Evolutionary conservation across 2,888 invertebrate species (phyloP), one percentile per base, ranked within the genome.

Genomic region (Athripsodes cinereus): DNA sequence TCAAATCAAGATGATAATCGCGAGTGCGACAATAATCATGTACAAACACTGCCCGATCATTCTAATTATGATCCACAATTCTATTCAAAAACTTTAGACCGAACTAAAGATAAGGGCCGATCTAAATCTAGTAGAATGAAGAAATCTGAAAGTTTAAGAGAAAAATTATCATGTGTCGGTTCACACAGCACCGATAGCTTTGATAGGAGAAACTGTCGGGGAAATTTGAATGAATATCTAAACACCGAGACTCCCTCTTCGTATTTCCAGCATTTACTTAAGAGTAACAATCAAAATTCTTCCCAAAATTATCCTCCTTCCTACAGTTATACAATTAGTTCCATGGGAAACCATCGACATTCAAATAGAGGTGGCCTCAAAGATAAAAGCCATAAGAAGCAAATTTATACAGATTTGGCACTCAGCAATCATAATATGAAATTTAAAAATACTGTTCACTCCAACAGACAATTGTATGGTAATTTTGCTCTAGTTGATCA

Each of bases 381-480:
- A 47, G 60, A 58, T 20, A 78, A 71, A 66, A 54, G 52, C 2
- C 75, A 76, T 70, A 79, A 78, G 72, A 78, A 77, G 66, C 69
- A 79, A 72, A 78, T 79, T 53, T 79, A 79, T 66, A 79, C 79
- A 64, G 79, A 79, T 67, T 70, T 79, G 74, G 79, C 79, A 35
- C 72, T 79, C 74, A 78, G 77, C 68, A 79, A 79, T 69, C 79
- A 79, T 73, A 79, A 79, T 71, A 70, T 79, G 72, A 79, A 79
- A 68, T 79, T 79, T 74, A 79, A 79, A 69, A 79, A 79, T 70
- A 79, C 79, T 66, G 79, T 79, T 72, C 79, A 79, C 74, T 79
- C 79, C 63, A 79, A 79, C 74, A 75, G 78, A 71, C 79, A 78
- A 67, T 73, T 79, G 68, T 79, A 78, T 69, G 78, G 76, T 68